These are phyloP conservation scores for Misgurnus mizolepis DNA, from an alignment of 2,113 vertebrate genomes.

Conservation along the genomic window DNA sequence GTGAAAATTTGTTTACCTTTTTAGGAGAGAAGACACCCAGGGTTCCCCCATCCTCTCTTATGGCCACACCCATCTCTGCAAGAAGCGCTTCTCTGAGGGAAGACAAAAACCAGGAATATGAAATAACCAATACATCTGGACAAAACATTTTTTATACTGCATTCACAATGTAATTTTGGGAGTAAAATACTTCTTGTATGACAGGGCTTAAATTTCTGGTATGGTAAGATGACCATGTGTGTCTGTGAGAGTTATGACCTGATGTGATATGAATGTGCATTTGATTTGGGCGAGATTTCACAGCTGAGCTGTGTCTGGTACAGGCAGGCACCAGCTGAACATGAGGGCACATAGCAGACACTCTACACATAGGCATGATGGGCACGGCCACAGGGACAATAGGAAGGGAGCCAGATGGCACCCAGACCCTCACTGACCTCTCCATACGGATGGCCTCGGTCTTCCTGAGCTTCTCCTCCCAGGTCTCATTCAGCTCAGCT, in stretches of 20 bases:
- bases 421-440: slow-evolving; percentile 77
- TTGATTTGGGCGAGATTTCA: background rate
- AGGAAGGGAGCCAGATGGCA: slow-evolving; percentile 37
- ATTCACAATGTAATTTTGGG: background rate
- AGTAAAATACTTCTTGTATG: background rate
- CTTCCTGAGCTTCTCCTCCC: slow-evolving; percentile 91
- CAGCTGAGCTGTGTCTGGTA: slow-evolving; percentile 33
- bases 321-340: slow-evolving; percentile 43
- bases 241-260: background rate
- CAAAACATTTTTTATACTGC: too few relatives aligned
- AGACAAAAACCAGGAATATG: slow-evolving; percentile 9
- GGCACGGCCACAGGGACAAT: slow-evolving; percentile 36
- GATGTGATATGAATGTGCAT: background rate
- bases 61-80: slow-evolving; percentile 98
- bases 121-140: too few relatives aligned
- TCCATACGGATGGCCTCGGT: slow-evolving; percentile 98
- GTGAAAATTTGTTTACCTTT: slow-evolving; percentile 79
- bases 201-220: background rate
- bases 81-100: slow-evolving; percentile 88
- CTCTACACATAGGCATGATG: slow-evolving; percentile 45
- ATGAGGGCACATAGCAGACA: slow-evolving; percentile 40
- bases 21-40: slow-evolving; percentile 97
- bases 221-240: background rate
- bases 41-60: slow-evolving; percentile 97
- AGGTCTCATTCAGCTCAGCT: slow-evolving; percentile 91